Percentiles rank a stretch among this genome's conserved stretches.
phyloP scores from a whole-genome alignment of 2,888 invertebrate genomes.

The Caenorhabditis wallacei region DNA sequence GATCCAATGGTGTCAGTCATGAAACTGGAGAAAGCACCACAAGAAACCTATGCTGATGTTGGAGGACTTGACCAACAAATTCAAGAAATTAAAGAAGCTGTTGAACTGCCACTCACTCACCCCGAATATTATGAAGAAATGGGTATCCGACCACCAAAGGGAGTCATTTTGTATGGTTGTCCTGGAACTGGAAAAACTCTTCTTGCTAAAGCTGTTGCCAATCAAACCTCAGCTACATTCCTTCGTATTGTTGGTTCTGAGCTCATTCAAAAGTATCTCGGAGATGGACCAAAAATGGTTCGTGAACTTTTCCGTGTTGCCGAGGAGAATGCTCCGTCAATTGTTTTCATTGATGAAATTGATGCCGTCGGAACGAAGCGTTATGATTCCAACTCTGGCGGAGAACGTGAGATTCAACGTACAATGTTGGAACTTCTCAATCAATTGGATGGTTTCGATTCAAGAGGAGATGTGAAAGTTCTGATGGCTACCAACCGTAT shows the following conservation, averaged over 20 bases:
- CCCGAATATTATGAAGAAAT: slow-evolving; percentile 99
- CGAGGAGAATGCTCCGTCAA: slow-evolving; percentile 99
- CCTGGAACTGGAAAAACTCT: slow-evolving; percentile 99
- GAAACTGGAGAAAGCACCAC: slow-evolving; percentile 99
- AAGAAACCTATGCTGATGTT: slow-evolving; percentile 94
- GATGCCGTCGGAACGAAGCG: slow-evolving; percentile 96
- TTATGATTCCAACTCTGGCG: slow-evolving; percentile 99
- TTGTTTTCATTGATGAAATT: slow-evolving; percentile 99
- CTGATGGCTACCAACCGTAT: slow-evolving; percentile 99
- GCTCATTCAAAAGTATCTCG: slow-evolving; percentile 94
- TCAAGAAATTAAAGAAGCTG: slow-evolving; percentile 98
- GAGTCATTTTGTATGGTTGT: slow-evolving; percentile 97
- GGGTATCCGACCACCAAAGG: slow-evolving; percentile 99
- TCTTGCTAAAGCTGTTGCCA: slow-evolving; percentile 98
- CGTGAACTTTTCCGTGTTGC: slow-evolving; percentile 98
- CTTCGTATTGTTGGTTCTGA: slow-evolving; percentile 92
- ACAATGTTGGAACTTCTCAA: slow-evolving; percentile 99
- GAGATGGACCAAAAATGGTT: slow-evolving; percentile 98
- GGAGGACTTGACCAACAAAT: slow-evolving; percentile 90
- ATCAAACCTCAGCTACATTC: slow-evolving; percentile 99
- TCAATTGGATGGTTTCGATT: slow-evolving; percentile 98
- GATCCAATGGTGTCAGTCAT: slow-evolving; percentile 99
- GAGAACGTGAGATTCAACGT: slow-evolving; percentile 98
- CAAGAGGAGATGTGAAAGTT: slow-evolving; percentile 96
- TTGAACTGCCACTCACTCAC: slow-evolving; percentile 97